Evolutionary conservation across 92 coral and sea anemone species (phyloP), one percentile per base, ranked within the genome.

Genomic region (Actinernus sp.): DNA sequence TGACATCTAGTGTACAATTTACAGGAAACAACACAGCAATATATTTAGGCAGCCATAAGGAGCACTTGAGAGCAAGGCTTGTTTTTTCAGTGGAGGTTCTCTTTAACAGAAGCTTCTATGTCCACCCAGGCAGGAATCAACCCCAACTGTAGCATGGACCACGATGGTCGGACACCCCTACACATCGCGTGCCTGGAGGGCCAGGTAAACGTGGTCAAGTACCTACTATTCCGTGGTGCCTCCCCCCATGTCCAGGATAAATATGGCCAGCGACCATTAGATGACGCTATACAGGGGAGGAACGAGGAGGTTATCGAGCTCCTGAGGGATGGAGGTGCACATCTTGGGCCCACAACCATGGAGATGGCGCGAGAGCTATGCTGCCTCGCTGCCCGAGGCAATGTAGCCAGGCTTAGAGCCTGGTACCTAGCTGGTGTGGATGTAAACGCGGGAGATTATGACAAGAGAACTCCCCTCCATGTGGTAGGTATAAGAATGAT

Each of bases 151-250:
- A 89, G 92, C 18, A 83, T 88, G 7, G 93, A 79, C 49, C 90
- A 86, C 46, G 97, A 94, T 77, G 94, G 91, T 14, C 98, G 98
- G n/a, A 94, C 98, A 1, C 98, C 98, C 1, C 84, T 94, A 2
- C 98, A 94, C 63, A 85, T 94, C 21, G 98, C 98, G 0, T 82
- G 94, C 51, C 72, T 90, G 0, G 97, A 94, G 64, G 97, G 98
- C 14, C 82, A 94, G 55, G 79, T 82, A 16, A 73, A 61, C 14
- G 93, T 91, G 62, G 93, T 91, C 16, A 88, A 79, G 30, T 74
- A 83, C 40, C 55, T 94, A 22, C 74, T 94, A 21, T 67, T 70
- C 25, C 71, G 86, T 31, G 97, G 97, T 4, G 98, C 98, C 1
- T 94, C 98, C 1, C 88, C 92, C 6, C 98, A 94, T 70, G 97